Base-by-base conservation (phyloP, 2,797 vertebrate genomes). In the Mormyrus proboscirostris region DNA sequence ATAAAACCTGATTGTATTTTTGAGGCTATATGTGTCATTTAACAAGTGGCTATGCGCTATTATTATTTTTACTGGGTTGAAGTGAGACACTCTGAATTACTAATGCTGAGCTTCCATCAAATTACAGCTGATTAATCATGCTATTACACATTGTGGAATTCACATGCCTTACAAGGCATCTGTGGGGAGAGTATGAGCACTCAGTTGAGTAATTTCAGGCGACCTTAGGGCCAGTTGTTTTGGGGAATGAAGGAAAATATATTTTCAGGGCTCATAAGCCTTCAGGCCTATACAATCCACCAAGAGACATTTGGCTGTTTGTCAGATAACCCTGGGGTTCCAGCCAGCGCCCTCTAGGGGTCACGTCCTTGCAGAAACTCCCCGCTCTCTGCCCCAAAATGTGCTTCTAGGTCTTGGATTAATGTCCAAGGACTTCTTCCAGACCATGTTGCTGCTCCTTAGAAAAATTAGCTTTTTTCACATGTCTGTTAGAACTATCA, bases 61-160 rank as follows among this genome's bases (percentile, higher is more conserved):
- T 38, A 38, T 47, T 82, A 33, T 7, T 86, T 53, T 55, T 86
- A 51, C 9, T 51, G 25, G 84, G 84, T 86, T 33, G 9, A 86
- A 51, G 84, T 51, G 29, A 86, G 47, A n/a, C 25, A 14, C 83
- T 85, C 19, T 53, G 47, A n/a, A 47, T 82, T 38, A 51, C 25
- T 51, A 85, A 85, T 29, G 83, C 50, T 29, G 83, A 85, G 44
- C 41, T 25, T 38, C 84, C 50, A 25, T 19, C 19, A 2, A 14
- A 65, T 65, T 85, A 89, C 41, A 38, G 50, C 91, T 92, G 91
- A 93, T 92, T 92, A 90, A 93, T 93, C 88, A 89, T 91, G 87
- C 33, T 89, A 88, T 94, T 90, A 88, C 90, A 93, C 88, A 89
- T 90, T 91, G 93, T 89, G 90, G 91, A 93, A 93, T 88, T 92